A percentile compares a stretch with the other conserved stretches of the same genome.
These are phyloP conservation scores for Ochropleura leucogaster DNA, from an alignment of 2,888 invertebrate genomes.

Conservation along the genomic window DNA sequence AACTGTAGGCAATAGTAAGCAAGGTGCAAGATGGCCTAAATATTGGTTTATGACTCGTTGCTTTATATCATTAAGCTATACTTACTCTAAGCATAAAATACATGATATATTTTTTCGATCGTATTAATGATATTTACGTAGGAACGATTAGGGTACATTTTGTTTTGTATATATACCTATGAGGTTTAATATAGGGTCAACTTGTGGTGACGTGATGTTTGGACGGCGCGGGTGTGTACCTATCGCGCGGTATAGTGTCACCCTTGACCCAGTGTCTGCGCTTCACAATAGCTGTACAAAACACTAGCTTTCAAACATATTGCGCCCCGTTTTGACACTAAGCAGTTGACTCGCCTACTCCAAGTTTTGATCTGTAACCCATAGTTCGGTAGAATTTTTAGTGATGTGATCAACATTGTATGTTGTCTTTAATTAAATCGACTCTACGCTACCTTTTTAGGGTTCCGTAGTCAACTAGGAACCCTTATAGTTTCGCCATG, in stretches of 20 bases:
- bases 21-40: constrained; percentile 65
- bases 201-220: constrained; percentile 14
- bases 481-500: too few species aligned
- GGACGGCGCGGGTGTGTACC: neutral
- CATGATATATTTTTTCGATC: constrained; percentile 65
- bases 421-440: constrained; percentile 24
- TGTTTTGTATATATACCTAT: constrained; percentile 40
- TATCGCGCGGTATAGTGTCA: neutral
- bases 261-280: constrained; percentile 13
- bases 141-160: constrained; percentile 42
- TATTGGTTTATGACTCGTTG: constrained; percentile 50
- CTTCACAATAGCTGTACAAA: constrained; percentile 3
- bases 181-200: constrained; percentile 42
- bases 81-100: constrained; percentile 62
- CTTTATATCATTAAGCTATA: constrained; percentile 49
- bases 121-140: constrained; percentile 56
- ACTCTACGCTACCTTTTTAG: constrained; percentile 46
- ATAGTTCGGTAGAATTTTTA: constrained; percentile 19
- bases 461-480: too few species aligned
- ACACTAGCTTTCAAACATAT: constrained; percentile 12
- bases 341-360: constrained; percentile 20
- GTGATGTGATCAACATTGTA: constrained; percentile 15
- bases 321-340: constrained; percentile 12
- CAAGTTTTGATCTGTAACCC: constrained; percentile 32
- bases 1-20: constrained; percentile 38